Percentiles rank a stretch among this genome's conserved stretches.
Evolutionary conservation across 64 coral and sea anemone genomes (phyloP).

Genomic region (Stichodactyla mertensii): DNA sequence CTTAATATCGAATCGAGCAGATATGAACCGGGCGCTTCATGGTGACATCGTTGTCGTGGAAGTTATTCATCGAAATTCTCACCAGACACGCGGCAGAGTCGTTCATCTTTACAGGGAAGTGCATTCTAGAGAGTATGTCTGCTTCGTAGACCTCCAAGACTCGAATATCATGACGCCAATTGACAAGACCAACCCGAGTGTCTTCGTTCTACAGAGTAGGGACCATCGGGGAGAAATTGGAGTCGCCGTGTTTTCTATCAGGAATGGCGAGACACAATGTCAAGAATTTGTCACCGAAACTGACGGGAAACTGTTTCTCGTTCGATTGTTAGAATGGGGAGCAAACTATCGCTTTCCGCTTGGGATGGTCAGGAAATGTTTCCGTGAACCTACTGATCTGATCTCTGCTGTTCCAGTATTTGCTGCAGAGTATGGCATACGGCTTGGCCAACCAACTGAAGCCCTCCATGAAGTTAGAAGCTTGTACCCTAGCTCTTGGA

Average conservation of each 20-base stretch:
- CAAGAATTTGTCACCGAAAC: slow-evolving; percentile 57
- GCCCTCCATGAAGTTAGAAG: slow-evolving; percentile 35
- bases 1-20: slow-evolving; percentile 42
- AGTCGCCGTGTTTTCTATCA: slow-evolving; percentile 67
- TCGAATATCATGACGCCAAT: slow-evolving; percentile 85
- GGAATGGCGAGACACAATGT: slow-evolving; percentile 38
- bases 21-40: slow-evolving; percentile 89
- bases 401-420: slow-evolving; percentile 44
- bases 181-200: slow-evolving; percentile 70
- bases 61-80: slow-evolving; percentile 5
- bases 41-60: slow-evolving; percentile 80
- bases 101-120: slow-evolving; percentile 56
- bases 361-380: slow-evolving; percentile 72
- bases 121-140: slow-evolving; percentile 77
- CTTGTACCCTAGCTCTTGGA: slow-evolving; percentile 47
- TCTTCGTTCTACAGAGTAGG: slow-evolving; percentile 76
- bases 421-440: slow-evolving; percentile 63
- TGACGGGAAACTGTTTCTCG: slow-evolving; percentile 80
- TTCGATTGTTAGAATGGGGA: slow-evolving; percentile 87
- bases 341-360: slow-evolving; percentile 82
- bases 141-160: slow-evolving; percentile 58
- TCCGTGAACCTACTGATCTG: slow-evolving; percentile 41
- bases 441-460: slow-evolving; percentile 30
- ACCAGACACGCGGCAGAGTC: slow-evolving; percentile 58
- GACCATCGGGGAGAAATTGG: slow-evolving; percentile 71